Evolutionary conservation across 2,888 invertebrate species (phyloP).

Genomic region (Bellardia pandia): DNA sequence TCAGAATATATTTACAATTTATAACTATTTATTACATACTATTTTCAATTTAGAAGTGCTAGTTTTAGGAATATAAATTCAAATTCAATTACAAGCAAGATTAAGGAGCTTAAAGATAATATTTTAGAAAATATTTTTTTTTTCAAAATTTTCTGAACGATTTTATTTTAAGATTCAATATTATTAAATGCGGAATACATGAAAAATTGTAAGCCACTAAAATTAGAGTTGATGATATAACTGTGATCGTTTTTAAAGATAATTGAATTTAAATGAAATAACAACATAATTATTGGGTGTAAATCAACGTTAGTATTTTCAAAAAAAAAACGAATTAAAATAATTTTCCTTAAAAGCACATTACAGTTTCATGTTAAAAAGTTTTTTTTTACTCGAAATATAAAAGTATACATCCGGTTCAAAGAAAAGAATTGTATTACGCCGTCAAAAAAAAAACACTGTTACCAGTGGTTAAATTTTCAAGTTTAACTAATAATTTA

Average conservation of each 20-base stretch:
- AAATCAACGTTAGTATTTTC: not conserved
- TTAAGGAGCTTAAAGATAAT: too few species aligned
- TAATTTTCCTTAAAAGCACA: conserved; percentile 1
- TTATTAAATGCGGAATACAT: too few species aligned
- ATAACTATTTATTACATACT: too few species aligned
- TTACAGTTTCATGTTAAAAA: not conserved
- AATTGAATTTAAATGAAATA: not conserved
- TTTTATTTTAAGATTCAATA: too few species aligned
- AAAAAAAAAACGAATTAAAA: not conserved
- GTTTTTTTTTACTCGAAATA: not conserved
- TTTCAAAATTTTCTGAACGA: too few species aligned
- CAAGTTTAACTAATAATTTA: conserved; percentile 56
- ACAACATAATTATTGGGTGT: not conserved
- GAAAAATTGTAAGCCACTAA: not conserved
- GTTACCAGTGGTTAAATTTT: conserved; percentile 25
- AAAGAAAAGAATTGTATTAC: not conserved
- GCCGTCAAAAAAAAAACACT: not conserved
- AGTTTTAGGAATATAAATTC: not conserved
- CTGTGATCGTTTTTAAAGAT: not conserved
- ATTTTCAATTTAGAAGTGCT: too few species aligned
- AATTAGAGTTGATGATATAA: not conserved
- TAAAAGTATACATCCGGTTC: conserved; percentile 3
- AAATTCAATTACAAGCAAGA: too few species aligned
- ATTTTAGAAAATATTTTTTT: too few species aligned
- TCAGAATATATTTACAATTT: too few species aligned